Base-by-base conservation (phyloP, 2,797 vertebrate genomes). In the Onychomys arenicola region DNA sequence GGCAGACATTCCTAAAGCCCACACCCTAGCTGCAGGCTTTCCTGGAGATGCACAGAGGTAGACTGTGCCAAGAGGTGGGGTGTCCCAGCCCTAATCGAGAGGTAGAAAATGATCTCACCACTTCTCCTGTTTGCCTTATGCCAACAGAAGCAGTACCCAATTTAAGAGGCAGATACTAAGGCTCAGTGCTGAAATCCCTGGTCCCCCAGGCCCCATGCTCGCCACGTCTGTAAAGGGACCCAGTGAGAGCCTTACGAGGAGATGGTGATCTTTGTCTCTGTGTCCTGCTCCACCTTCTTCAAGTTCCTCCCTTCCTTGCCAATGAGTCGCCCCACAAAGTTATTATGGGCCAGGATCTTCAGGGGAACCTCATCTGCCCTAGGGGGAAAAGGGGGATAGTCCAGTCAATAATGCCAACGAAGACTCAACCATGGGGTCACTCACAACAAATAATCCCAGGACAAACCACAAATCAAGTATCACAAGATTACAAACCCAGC, bases 201-300 rank as follows among this genome's bases (percentile, higher is more conserved):
- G 13, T 3, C 5, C 8, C 37, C 9, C 0, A 1, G 40, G 57
- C 29, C 5, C 0, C 13, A 21, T 9, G 27, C 1, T 63, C 34
- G 9, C 6, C 57, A 32, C 12, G 2, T 0, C 89, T n/a, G 27
- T 0, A 5, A 6, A 2, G 17, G 1, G 29, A 32, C 2, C 0
- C 3, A 0, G 0, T 23, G 32, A 17, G 32, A 17, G 65, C 95
- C 99, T 99, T 98, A 99, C 99, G 99, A 99, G 0, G 99, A 99
- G 98, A 99, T 99, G 98, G 99, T 99, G 98, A 99, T 99, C 97
- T 99, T 99, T 5, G 99, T 99, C 98, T 99, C 99, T 0, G 99
- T 99, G 98, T 99, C 99, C 98, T 99, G 99, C 95, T 99, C 99
- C 52, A 99, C 99, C 96, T 99, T 99, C 97, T 99, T 99, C 98